Conservation (phyloP, 2,888 invertebrate genomes). For the Eristalis arbustorum region DNA sequence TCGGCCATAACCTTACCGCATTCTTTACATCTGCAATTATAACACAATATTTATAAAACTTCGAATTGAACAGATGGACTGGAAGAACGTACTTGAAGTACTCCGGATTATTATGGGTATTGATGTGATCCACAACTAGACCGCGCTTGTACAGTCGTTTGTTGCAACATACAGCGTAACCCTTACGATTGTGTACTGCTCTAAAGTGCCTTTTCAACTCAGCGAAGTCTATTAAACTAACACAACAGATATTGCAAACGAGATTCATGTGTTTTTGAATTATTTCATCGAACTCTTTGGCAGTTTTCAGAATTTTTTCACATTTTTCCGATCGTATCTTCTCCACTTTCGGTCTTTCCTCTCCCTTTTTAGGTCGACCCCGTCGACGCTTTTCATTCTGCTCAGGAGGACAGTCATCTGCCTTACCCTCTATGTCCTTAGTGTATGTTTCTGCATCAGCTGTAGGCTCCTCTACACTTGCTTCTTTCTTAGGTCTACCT, state of each 20-base stretch:
- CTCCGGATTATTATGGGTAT: conserved; percentile 72
- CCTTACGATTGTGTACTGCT: conserved; percentile 66
- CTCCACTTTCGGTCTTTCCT: conserved; percentile 36
- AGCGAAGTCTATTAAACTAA: conserved; percentile 62
- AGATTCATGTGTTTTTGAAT: conserved; percentile 71
- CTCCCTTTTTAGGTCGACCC: conserved; percentile 57
- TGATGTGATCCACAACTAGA: conserved; percentile 72
- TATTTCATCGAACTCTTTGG: conserved; percentile 70
- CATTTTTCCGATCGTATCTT: conserved; percentile 45
- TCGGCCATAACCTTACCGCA: conserved; percentile 71
- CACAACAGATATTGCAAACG: conserved; percentile 71
- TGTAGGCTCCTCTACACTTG: neutral
- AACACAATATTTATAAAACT: neutral
- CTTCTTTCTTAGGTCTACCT: neutral
- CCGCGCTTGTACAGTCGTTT: conserved; percentile 71
- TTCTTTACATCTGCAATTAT: conserved; percentile 57
- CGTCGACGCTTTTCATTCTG: conserved; percentile 34
- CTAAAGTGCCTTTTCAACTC: conserved; percentile 71
- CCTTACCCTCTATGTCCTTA: neutral
- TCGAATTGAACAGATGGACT: neutral
- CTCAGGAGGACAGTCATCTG: neutral
- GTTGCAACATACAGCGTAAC: conserved; percentile 72
- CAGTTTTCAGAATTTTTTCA: conserved; percentile 42
- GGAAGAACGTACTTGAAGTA: conserved; percentile 70
- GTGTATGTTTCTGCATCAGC: neutral